phyloP scores from a whole-genome alignment of 2,797 vertebrate genomes.

The Galago senegalensis region DNA sequence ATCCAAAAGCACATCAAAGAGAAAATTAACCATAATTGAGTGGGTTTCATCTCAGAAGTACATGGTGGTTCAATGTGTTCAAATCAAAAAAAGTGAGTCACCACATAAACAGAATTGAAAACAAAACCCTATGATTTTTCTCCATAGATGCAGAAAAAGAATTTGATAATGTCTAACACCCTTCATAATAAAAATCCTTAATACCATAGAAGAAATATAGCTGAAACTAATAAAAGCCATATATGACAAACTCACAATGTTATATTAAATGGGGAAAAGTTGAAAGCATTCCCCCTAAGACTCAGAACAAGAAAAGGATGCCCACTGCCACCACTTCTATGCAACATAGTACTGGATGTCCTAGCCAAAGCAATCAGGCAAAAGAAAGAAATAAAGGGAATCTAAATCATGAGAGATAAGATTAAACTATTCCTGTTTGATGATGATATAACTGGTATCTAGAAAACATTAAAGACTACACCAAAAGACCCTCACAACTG shows the following conservation, averaged over 20 bases:
- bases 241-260: not conserved
- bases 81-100: not conserved
- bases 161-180: not conserved
- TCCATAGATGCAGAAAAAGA: not conserved
- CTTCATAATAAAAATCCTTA: not conserved
- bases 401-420: not conserved
- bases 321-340: not conserved
- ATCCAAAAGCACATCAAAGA: not conserved
- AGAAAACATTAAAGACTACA: not conserved
- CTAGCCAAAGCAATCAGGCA: not conserved
- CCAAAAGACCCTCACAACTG: too few relatives aligned
- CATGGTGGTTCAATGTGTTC: not conserved
- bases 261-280: not conserved
- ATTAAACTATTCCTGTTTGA: not conserved
- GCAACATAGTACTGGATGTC: not conserved
- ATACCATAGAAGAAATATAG: not conserved
- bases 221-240: not conserved
- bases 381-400: not conserved
- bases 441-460: not conserved
- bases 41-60: not conserved
- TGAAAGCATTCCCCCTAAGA: not conserved
- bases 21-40: not conserved
- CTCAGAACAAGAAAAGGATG: not conserved
- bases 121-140: not conserved
- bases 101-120: not conserved